These are phyloP conservation scores for Zeus faber DNA, from an alignment of 2,113 vertebrate genomes.

Conservation along the genomic window DNA sequence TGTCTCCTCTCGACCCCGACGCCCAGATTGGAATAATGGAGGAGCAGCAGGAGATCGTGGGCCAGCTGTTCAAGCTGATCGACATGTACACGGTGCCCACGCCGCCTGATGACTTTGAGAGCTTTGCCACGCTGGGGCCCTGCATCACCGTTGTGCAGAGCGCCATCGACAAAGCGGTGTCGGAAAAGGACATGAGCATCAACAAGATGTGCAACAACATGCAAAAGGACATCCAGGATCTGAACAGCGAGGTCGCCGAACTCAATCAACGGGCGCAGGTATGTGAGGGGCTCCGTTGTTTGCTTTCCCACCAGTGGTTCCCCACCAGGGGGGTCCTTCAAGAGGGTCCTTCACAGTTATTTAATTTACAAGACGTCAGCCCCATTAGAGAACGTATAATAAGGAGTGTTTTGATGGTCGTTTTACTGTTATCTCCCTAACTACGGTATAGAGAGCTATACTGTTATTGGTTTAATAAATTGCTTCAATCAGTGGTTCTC, in stretches of 20 bases:
- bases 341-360: too few relatives aligned
- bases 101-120: slow-evolving; percentile 79
- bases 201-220: slow-evolving; percentile 74
- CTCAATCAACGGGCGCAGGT: slow-evolving; percentile 75
- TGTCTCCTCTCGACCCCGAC: not conserved
- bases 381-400: too few relatives aligned
- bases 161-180: slow-evolving; percentile 69
- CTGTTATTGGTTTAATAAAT: too few relatives aligned
- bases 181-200: slow-evolving; percentile 66
- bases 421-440: too few relatives aligned
- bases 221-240: slow-evolving; percentile 72
- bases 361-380: too few relatives aligned
- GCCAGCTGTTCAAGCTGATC: slow-evolving; percentile 82
- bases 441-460: too few relatives aligned
- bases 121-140: slow-evolving; percentile 75
- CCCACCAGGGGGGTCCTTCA: too few relatives aligned
- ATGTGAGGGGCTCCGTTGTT: not conserved
- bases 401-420: too few relatives aligned
- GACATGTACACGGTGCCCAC: slow-evolving; percentile 73
- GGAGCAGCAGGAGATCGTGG: slow-evolving; percentile 71
- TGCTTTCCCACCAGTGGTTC: too few relatives aligned
- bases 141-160: slow-evolving; percentile 65
- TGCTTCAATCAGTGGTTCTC: too few relatives aligned
- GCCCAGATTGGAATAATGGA: slow-evolving; percentile 77
- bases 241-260: slow-evolving; percentile 73